phyloP scores from a whole-genome alignment of 2,888 invertebrate genomes.

The Andrena chrysosceles region DNA sequence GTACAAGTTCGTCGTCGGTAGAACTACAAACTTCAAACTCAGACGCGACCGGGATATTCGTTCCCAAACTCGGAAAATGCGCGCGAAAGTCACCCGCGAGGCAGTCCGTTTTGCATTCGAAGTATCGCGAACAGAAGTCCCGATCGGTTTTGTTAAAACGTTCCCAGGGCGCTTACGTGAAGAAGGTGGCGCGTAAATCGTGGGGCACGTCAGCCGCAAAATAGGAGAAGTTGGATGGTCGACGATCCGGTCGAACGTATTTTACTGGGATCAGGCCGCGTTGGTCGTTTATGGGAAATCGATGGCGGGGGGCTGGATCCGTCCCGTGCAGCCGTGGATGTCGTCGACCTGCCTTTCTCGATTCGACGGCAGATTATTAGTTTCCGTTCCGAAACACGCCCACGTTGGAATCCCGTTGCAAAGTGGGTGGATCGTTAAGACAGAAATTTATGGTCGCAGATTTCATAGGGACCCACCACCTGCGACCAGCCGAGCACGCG shows the following conservation, averaged over 20 bases:
- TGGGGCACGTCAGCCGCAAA: conserved; percentile 27
- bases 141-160: conserved; percentile 5
- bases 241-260: not conserved
- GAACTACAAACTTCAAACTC: too few relatives aligned
- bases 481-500: conserved; percentile 22
- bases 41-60: not conserved
- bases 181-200: conserved; percentile 24
- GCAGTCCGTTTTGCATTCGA: not conserved
- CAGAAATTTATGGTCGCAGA: conserved; percentile 45
- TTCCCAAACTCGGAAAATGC: not conserved
- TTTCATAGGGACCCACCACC: conserved; percentile 30
- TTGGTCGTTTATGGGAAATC: conserved; percentile 52
- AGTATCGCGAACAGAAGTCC: not conserved
- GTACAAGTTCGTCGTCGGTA: too few relatives aligned
- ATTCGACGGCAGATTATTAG: conserved; percentile 47
- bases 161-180: not conserved
- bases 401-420: conserved; percentile 3
- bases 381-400: conserved; percentile 40
- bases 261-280: conserved; percentile 21
- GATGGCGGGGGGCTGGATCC: conserved; percentile 14
- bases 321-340: not conserved
- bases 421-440: conserved; percentile 47
- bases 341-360: not conserved
- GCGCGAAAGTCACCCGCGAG: not conserved
- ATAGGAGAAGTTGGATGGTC: conserved; percentile 2